Evolutionary conservation across 2,888 invertebrate genomes (phyloP), one percentile per base, ranked within the genome.

Genomic region (Eilema sororculum): DNA sequence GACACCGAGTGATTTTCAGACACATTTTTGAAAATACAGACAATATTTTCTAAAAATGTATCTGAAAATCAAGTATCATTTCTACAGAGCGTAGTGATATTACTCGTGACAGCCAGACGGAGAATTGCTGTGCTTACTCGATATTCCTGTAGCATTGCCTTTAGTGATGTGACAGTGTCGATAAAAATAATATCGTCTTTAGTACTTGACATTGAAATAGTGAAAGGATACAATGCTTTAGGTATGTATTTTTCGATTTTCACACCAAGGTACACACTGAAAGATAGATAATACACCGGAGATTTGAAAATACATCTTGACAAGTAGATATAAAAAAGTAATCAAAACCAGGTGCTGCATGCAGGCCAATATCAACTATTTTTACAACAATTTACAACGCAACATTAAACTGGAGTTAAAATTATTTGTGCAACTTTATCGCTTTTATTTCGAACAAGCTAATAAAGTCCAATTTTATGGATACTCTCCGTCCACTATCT

Each of bases 81-180:
- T 3, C 24, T 22, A 37, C n/a, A 41, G 33, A 57, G 57, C 52
- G 5, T 56, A 33, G 25, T 58, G 64, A 58, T 71, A 57, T 59
- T 56, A 61, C 65, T 59, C 57, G 66, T 68, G 71, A 68, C 71
- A 69, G 69, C 58, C 74, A 74, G 69, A 65, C 74, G 63, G 76
- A 74, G 69, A 65, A 71, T 73, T 68, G 75, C 74, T 63, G 71
- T 59, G 57, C 64, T 67, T 69, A 79, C 73, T 80, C 77, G 74
- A 79, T 81, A 79, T 80, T 78, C 76, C 68, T 65, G 68, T 72
- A 79, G 68, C 72, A 75, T 62, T 63, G 61, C 30, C 64, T 52
- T 62, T 72, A 81, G 77, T 63, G 75, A 59, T 67, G 81, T 28
- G 22, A 6, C 24, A 12, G 9, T 61, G 3, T 56, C 61, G n/a